Base-by-base conservation (phyloP, 2,888 invertebrate genomes). In the Philereme vetulata region DNA sequence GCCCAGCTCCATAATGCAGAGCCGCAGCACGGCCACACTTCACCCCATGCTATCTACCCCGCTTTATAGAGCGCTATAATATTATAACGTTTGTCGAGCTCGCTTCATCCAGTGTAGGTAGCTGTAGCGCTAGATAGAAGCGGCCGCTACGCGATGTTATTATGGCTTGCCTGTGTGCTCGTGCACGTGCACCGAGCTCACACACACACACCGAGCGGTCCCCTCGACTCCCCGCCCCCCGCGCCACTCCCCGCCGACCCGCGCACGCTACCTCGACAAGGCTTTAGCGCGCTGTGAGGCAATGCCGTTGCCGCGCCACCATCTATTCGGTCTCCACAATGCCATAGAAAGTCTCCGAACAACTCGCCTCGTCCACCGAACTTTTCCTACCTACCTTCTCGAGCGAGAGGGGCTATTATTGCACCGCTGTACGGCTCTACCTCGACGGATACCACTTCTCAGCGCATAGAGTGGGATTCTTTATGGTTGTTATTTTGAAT, bases 321-420 rank as follows among this genome's bases (percentile, higher is more conserved):
- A 85, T 86, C 88, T 86, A 89, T 86, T 90, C 84, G 82, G 80
- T 83, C 86, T 85, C 86, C 82, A 89, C 91, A 92, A 91, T 92
- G 91, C 90, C 91, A 90, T 91, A 91, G 91, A 92, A 92, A 92
- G 91, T 91, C 83, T 80, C 81, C 84, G 85, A 82, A 85, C 82
- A 86, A 84, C 85, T 88, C 88, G 86, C 85, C 85, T 85, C 86
- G 84, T 75, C 85, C 84, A 81, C 80, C 81, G 80, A 89, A 90
- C 89, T 89, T 90, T 90, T 90, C 88, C 90, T 90, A 86, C 87
- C 90, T 89, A 86, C 88, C 86, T 82, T 81, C 77, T 78, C 80
- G 75, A 78, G 74, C 79, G 78, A 84, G 81, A 81, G 80, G 75
- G 80, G 77, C 76, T 76, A 81, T 84, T 82, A 82, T 77, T 79